A percentile compares a stretch with the other conserved stretches of the same genome.
Evolutionary conservation across 2,797 vertebrate species (phyloP).

Genomic region (Coreius guichenoti): DNA sequence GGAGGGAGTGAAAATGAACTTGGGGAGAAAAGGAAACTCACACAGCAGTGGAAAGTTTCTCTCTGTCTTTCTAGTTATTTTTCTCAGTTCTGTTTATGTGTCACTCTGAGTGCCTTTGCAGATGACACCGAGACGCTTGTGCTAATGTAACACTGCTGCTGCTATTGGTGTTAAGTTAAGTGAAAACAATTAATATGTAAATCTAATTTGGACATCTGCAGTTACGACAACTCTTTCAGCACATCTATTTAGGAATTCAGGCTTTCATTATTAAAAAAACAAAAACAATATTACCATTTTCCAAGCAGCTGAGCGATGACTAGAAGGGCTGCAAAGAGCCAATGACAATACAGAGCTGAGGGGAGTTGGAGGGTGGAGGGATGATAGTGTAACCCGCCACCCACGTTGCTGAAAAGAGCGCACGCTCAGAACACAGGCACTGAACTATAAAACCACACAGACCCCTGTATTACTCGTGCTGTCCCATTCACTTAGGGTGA

Average conservation of each 20-base stretch:
- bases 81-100: conserved; percentile 72
- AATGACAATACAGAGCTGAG: conserved; percentile 90
- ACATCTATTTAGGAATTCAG: conserved; percentile 84
- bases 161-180: conserved; percentile 63
- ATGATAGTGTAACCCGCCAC: conserved; percentile 95
- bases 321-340: conserved; percentile 95
- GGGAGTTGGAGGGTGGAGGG: conserved; percentile 72
- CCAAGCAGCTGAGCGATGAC: conserved; percentile 94
- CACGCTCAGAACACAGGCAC: conserved; percentile 92
- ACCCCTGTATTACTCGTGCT: conserved; percentile 93
- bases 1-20: conserved; percentile 59
- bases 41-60: conserved; percentile 64
- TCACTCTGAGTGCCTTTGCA: conserved; percentile 65
- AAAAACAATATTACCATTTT: conserved; percentile 98
- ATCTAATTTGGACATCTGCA: conserved; percentile 89
- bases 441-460: conserved; percentile 96
- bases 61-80: conserved; percentile 75
- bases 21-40: conserved; percentile 47
- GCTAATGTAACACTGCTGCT: conserved; percentile 15
- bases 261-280: conserved; percentile 89
- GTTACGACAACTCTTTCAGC: conserved; percentile 81
- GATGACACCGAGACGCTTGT: background rate
- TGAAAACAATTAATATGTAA: conserved; percentile 85
- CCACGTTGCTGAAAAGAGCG: conserved; percentile 95
- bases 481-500: conserved; percentile 91